These are phyloP conservation scores for Phengaris arion DNA, from an alignment of 2,888 invertebrate genomes.

Conservation along the genomic window DNA sequence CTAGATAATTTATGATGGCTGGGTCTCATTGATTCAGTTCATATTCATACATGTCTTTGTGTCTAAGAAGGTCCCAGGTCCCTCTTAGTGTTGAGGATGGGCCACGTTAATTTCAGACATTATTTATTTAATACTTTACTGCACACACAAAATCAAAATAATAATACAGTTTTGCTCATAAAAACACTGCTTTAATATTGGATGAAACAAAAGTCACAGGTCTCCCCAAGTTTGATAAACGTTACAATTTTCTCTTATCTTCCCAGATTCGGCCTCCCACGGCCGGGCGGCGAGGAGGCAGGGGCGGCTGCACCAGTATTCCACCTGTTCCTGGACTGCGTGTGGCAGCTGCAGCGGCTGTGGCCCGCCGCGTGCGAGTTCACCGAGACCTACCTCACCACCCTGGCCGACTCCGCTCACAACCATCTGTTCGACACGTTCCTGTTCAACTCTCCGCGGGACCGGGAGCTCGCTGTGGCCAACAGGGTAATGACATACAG, in stretches of 20 bases:
- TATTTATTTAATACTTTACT: too few species aligned
- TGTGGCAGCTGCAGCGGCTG: constrained; percentile 94
- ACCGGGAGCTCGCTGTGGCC: constrained; percentile 82
- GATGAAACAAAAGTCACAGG: too few species aligned
- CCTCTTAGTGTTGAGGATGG: too few species aligned
- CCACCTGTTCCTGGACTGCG: constrained; percentile 94
- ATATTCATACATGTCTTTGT: too few species aligned
- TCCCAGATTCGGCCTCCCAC: constrained; percentile 83
- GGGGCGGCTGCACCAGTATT: constrained; percentile 87
- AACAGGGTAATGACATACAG: constrained; percentile 46
- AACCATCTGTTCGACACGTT: constrained; percentile 95
- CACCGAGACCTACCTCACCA: constrained; percentile 94
- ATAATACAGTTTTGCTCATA: too few species aligned
- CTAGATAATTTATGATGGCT: background rate
- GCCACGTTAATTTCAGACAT: too few species aligned
- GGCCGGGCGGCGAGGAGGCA: constrained; percentile 73
- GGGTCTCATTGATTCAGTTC: too few species aligned
- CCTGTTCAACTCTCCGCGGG: constrained; percentile 91
- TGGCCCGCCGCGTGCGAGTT: constrained; percentile 94
- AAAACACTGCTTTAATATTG: too few species aligned
- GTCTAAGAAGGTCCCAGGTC: too few species aligned
- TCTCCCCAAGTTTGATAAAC: too few species aligned
- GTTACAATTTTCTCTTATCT: background rate
- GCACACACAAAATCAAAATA: too few species aligned
- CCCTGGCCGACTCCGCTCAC: constrained; percentile 93